Evolutionary conservation across 2,113 vertebrate species (phyloP), one percentile per base, ranked within the genome.

Genomic region (Agelaius phoeniceus): DNA sequence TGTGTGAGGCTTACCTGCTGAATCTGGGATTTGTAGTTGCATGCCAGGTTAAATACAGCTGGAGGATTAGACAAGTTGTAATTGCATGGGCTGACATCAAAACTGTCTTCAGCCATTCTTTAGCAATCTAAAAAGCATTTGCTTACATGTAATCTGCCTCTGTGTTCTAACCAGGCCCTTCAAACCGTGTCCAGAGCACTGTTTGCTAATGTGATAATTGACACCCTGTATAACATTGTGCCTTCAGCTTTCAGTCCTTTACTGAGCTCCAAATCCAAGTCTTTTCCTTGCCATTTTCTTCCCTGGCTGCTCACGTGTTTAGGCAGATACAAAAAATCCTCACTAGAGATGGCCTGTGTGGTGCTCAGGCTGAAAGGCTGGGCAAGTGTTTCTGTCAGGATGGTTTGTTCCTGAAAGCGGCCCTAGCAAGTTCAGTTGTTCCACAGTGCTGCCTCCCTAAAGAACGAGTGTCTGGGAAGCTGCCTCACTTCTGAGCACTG

Each of bases 211-310:
- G 44, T 14, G 13, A 52, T 71, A 63, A 30, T 57, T 43, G 41
- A 48, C 48, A 24, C 10, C 28, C 15, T 22, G 27, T 49, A 4
- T 49, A 8, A 35, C 22, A 65, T n/a, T 23, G 31, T 62, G 22
- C 31, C 39, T 65, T 52, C 58, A 23, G 49, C 41, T 72, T 61
- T 15, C 43, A 68, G 46, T 39, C 58, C 49, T 63, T 39, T 49
- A 31, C 6, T 1, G 4, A 35, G 31, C 13, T 52, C 65, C 0
- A 0, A 55, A 72, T 39, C 21, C 0, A 30, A n/a, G 58, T 54
- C 15, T 72, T 72, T n/a, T 55, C 27, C 39, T 43, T n/a, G 15
- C 7, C 0, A 4, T 59, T 71, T 83, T 88, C 18, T 68, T 66
- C 24, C n/a, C 11, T 12, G 37, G 39, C 11, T 72, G 18, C 51